phyloP scores from a whole-genome alignment of 2,888 invertebrate species.

The Eulithis prunata region DNA sequence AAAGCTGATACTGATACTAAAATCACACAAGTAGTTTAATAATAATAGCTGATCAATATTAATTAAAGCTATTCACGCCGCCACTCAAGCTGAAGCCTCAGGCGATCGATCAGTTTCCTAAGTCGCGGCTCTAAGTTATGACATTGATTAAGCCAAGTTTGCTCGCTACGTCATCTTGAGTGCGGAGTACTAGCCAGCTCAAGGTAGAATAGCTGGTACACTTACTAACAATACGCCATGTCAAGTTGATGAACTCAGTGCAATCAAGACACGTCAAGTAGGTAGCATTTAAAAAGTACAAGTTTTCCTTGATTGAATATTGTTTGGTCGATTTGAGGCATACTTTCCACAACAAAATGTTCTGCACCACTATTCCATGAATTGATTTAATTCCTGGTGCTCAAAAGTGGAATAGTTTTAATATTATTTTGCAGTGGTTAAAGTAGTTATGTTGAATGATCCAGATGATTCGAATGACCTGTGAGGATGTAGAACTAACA shows the following conservation, averaged over 20 bases:
- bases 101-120: constrained; percentile 31
- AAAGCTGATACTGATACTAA: too few relatives aligned
- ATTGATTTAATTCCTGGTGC: too few relatives aligned
- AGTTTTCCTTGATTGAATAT: too few relatives aligned
- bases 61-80: constrained; percentile 18
- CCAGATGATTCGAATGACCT: constrained; percentile 13
- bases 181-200: background rate
- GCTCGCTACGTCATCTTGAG: constrained; percentile 34
- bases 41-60: constrained; percentile 17
- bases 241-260: too few relatives aligned
- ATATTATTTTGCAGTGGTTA: too few relatives aligned
- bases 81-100: constrained; percentile 19
- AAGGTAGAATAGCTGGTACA: constrained; percentile 12
- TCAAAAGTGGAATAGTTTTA: too few relatives aligned
- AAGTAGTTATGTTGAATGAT: background rate
- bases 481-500: constrained; percentile 29
- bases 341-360: too few relatives aligned
- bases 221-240: background rate
- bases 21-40: background rate
- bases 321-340: too few relatives aligned
- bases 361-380: too few relatives aligned
- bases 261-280: too few relatives aligned
- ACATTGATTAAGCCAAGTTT: constrained; percentile 43
- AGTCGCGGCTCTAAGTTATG: constrained; percentile 38
- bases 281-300: too few relatives aligned